Evolutionary conservation across 1,140 invertebrate species (phyloP).

Genomic region (Dendrolimus punctatus): DNA sequence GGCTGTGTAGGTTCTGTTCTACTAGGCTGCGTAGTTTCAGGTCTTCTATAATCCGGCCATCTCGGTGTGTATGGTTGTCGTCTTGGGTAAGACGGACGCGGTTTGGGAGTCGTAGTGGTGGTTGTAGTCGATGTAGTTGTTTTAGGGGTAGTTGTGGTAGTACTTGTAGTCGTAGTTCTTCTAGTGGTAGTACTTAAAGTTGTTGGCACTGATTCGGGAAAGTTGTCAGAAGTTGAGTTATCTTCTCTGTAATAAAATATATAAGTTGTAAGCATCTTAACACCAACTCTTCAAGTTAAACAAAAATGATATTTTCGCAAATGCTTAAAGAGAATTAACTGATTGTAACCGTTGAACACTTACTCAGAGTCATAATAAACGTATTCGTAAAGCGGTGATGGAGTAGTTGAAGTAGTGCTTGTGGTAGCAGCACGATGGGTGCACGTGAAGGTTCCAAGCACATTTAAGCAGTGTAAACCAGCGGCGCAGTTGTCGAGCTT

Average conservation of each 20-base stretch:
- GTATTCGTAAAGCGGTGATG: slow-evolving; percentile 31
- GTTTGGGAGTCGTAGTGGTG: slow-evolving; percentile 12
- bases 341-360: slow-evolving; percentile 15
- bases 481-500: slow-evolving; percentile 77
- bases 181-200: slow-evolving; percentile 19
- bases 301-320: no score
- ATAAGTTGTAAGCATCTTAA: no score
- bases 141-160: slow-evolving; percentile 10
- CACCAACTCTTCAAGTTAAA: no score
- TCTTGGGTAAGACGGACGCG: slow-evolving; percentile 3
- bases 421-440: slow-evolving; percentile 30
- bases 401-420: slow-evolving; percentile 13
- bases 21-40: background rate
- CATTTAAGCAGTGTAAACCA: slow-evolving; percentile 81
- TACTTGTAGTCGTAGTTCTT: slow-evolving; percentile 17
- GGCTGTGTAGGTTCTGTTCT: slow-evolving; percentile 9
- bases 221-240: slow-evolving; percentile 15
- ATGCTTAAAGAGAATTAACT: no score
- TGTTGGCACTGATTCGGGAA: slow-evolving; percentile 5
- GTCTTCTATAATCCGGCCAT: background rate
- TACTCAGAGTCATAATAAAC: slow-evolving; percentile 55
- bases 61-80: slow-evolving; percentile 16
- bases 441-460: slow-evolving; percentile 81
- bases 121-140: slow-evolving; percentile 10
- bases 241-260: slow-evolving; percentile 27